Percentiles rank a stretch among this genome's conserved stretches.
Conservation (phyloP, 2,113 vertebrate species). For the Phylloscopus whistleri region DNA sequence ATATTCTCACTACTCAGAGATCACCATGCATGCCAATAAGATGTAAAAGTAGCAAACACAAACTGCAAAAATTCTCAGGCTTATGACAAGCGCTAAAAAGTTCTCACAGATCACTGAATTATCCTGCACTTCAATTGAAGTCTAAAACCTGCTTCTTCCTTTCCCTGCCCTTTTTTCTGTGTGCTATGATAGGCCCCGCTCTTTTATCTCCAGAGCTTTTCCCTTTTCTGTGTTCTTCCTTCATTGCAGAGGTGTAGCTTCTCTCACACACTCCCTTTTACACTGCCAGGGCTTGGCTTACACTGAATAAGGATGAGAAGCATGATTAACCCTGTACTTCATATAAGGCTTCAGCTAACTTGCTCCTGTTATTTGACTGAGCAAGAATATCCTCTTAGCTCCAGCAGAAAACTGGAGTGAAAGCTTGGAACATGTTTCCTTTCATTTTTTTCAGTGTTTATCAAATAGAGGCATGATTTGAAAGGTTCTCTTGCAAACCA, state of each 20-base stretch:
- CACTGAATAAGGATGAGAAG: not conserved
- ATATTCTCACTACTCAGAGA: not conserved
- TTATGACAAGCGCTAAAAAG: not conserved
- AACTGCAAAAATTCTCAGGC: not conserved
- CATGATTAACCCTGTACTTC: not conserved
- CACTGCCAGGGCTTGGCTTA: not conserved
- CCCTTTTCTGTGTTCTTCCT: not conserved
- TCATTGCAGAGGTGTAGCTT: constrained; percentile 1
- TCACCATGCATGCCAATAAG: not conserved
- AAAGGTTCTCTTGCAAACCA: not conserved
- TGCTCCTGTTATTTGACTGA: not conserved
- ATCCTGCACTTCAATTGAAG: constrained; percentile 20
- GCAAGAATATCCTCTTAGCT: not conserved
- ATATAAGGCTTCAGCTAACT: not conserved
- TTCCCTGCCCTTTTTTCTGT: not conserved
- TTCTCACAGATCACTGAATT: constrained; percentile 16
- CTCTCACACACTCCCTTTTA: not conserved
- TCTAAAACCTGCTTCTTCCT: constrained; percentile 7
- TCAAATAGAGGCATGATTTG: not conserved
- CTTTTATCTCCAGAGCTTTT: constrained; percentile 15
- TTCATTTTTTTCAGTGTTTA: not conserved
- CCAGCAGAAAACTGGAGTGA: not conserved
- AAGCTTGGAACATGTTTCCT: not conserved
- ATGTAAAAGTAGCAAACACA: not conserved
- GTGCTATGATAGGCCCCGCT: not conserved